A percentile compares a stretch with the other conserved stretches of the same genome.
phyloP scores from a whole-genome alignment of 2,888 invertebrate species.

The Dastarcus helophoroides region DNA sequence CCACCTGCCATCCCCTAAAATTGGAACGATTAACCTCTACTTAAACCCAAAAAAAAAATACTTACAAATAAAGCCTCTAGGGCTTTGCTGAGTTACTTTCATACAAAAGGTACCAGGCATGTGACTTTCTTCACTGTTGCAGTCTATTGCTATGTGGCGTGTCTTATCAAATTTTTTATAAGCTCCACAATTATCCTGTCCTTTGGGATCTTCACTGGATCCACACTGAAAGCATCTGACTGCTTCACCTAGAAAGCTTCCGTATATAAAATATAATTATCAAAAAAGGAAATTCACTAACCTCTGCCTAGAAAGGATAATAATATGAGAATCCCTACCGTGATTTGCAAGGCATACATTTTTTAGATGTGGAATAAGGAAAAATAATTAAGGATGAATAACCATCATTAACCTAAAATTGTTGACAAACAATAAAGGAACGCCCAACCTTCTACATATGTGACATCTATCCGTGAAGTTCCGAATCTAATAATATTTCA shows the following conservation, averaged over 20 bases:
- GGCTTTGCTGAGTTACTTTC: constrained; percentile 88
- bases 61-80: constrained; percentile 90
- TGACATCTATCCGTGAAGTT: too few species aligned
- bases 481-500: too few species aligned
- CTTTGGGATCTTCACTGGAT: constrained; percentile 68
- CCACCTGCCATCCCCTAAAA: constrained; percentile 91
- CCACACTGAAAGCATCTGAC: constrained; percentile 93
- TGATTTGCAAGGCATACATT: too few species aligned
- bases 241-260: constrained; percentile 48
- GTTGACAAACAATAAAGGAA: too few species aligned
- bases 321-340: too few species aligned
- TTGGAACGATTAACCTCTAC: too few species aligned
- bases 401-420: too few species aligned
- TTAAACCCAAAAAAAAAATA: constrained; percentile 20
- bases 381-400: too few species aligned
- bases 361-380: too few species aligned
- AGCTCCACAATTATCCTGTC: constrained; percentile 82
- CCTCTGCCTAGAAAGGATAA: too few species aligned
- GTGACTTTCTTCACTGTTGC: constrained; percentile 85
- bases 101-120: constrained; percentile 95
- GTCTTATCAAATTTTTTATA: constrained; percentile 74
- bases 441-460: too few species aligned
- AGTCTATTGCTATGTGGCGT: constrained; percentile 83
- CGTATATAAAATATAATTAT: constrained; percentile 9
- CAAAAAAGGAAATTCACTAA: constrained; percentile 1